These are phyloP conservation scores for Zosterops pallidus DNA, from an alignment of 2,113 vertebrate species.

Conservation along the genomic window DNA sequence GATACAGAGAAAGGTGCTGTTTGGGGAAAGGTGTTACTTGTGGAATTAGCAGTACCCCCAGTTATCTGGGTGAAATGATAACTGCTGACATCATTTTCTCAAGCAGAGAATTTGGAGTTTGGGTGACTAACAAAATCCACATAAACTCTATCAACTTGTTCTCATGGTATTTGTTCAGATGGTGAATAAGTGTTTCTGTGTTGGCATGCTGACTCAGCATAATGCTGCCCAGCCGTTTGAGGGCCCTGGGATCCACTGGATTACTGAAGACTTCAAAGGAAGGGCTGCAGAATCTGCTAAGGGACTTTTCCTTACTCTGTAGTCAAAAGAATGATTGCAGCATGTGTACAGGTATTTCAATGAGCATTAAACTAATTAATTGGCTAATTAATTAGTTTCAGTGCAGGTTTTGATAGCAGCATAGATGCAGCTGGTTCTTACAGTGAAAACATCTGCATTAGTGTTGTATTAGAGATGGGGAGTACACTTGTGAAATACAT, in stretches of 20 bases:
- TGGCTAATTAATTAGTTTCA: conserved; percentile 22
- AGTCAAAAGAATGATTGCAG: conserved; percentile 2
- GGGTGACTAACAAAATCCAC: not conserved
- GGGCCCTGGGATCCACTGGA: not conserved
- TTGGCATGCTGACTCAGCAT: conserved; percentile 26
- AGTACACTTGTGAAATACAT: not conserved
- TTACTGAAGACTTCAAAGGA: not conserved
- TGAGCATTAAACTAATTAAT: conserved; percentile 1
- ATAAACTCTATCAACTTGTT: not conserved
- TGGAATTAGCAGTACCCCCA: not conserved
- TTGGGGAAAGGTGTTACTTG: not conserved
- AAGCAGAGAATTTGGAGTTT: not conserved
- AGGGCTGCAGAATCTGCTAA: not conserved
- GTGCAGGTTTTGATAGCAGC: not conserved
- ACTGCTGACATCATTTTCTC: not conserved
- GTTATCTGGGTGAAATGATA: not conserved
- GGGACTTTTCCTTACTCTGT: not conserved
- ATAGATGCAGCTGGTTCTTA: not conserved
- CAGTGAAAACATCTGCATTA: not conserved
- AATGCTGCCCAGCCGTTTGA: not conserved
- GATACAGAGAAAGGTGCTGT: not conserved
- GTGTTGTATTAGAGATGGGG: not conserved
- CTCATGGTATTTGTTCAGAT: not conserved
- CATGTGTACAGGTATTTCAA: not conserved
- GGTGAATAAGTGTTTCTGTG: not conserved